phyloP scores from a whole-genome alignment of 2,113 vertebrate genomes.

The Oreamnos americanus region DNA sequence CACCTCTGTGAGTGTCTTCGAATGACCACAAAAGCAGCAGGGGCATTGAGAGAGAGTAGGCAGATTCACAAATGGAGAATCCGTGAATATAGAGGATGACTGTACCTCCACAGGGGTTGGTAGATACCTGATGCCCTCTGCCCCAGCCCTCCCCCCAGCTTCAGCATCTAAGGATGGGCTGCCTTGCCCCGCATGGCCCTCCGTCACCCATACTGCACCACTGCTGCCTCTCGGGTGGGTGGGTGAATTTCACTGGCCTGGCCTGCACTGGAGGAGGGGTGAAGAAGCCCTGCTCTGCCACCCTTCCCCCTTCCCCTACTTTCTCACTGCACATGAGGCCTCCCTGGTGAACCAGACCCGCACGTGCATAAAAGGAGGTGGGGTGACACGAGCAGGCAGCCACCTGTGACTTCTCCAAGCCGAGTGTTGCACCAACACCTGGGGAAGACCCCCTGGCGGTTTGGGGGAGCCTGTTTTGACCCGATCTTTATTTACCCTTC shows the following conservation, averaged over 20 bases:
- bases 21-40: neutral
- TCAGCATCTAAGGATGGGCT: neutral
- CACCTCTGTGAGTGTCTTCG: neutral
- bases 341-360: neutral
- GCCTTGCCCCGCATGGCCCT: neutral
- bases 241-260: neutral
- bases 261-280: neutral
- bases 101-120: neutral
- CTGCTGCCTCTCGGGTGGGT: neutral
- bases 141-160: accelerated
- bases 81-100: neutral
- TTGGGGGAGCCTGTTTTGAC: conserved; percentile 64
- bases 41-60: neutral
- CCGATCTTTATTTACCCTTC: conserved; percentile 66
- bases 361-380: neutral
- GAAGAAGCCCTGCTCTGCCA: neutral
- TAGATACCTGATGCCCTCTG: neutral
- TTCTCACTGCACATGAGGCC: neutral
- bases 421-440: conserved; percentile 50
- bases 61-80: neutral
- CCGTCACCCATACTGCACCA: neutral
- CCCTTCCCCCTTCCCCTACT: neutral
- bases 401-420: conserved; percentile 54
- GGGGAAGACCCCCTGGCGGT: conserved; percentile 66
- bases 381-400: neutral